A percentile compares a stretch with the other conserved stretches of the same genome.
These are phyloP conservation scores for Branchinecta lindahli DNA, from an alignment of 1,140 invertebrate genomes.

Conservation along the genomic window DNA sequence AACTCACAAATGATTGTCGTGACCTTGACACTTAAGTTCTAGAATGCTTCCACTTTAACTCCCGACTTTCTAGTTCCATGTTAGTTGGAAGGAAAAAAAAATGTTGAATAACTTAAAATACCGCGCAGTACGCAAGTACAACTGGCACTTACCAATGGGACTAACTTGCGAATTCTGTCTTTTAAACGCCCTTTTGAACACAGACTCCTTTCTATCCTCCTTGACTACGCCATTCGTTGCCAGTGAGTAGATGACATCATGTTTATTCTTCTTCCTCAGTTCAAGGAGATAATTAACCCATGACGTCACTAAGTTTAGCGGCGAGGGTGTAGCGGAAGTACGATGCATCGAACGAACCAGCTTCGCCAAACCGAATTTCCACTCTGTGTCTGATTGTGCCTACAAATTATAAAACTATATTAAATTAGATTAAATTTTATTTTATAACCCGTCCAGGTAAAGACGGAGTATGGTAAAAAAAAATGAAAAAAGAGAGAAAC, in stretches of 20 bases:
- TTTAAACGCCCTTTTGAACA: conserved; percentile 14
- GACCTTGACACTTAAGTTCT: too few species aligned
- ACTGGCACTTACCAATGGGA: not conserved
- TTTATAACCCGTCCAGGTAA: not conserved
- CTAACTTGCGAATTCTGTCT: conserved; percentile 5
- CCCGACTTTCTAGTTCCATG: too few species aligned
- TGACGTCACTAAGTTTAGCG: conserved; percentile 87
- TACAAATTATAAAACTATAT: conserved; percentile 32
- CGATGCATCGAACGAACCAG: conserved; percentile 97
- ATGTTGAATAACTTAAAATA: not conserved
- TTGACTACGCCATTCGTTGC: not conserved
- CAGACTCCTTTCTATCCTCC: conserved; percentile 8
- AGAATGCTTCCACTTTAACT: too few species aligned
- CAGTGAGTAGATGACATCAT: not conserved
- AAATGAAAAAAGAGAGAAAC: not conserved
- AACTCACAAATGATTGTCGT: too few species aligned
- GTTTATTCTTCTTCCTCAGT: conserved; percentile 50
- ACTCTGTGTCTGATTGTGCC: conserved; percentile 99
- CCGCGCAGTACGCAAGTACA: not conserved
- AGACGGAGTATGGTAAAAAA: too few species aligned
- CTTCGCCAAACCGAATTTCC: conserved; percentile 98
- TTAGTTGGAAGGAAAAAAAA: too few species aligned
- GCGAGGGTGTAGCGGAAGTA: conserved; percentile 89
- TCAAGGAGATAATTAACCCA: conserved; percentile 69
- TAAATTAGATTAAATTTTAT: not conserved